Base-by-base conservation (phyloP, 2,888 invertebrate genomes). In the Amorpha juglandis region DNA sequence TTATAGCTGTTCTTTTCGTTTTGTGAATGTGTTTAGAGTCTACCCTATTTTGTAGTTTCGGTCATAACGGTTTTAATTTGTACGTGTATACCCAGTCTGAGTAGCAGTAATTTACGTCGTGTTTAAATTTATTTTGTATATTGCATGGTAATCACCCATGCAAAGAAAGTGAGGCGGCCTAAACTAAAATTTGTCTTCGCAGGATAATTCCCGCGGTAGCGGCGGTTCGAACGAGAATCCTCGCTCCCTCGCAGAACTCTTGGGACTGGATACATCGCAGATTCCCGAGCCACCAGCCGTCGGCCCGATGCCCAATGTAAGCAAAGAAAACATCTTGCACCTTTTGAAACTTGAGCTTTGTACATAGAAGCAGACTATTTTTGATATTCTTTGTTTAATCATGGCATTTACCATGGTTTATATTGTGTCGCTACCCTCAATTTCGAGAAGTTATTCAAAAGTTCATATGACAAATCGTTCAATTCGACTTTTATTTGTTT, bases 151-250 rank as follows among this genome's bases (percentile, higher is more conserved):
- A n/a, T n/a, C n/a, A n/a, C n/a, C n/a, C n/a, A n/a, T n/a, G n/a
- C n/a, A n/a, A n/a, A n/a, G n/a, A n/a, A n/a, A n/a, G n/a, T n/a
- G n/a, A n/a, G 16, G 48, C 1, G 48, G 14, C 2, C 6, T 53
- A 0, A 51, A 42, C 7, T 14, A 7, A n/a, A n/a, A 42, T 27
- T 64, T 70, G 63, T 65, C 70, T 48, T 3, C 64, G 0, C 68
- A 92, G 92, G 90, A 88, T 55, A 84, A 81, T 19, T 74, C 77
- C 74, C 86, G 90, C 67, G 84, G 82, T 62, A 82, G 86, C 79
- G 88, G 87, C 68, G 83, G 89, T 68, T 80, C 89, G 1, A 78
- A 74, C 14, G 89, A 89, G 71, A 85, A 86, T 71, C 86, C 87
- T 19, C 88, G 84, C 62, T 88, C 91, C 12, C 74, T 90, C 48